Evolutionary conservation across 2,888 invertebrate species (phyloP).

Genomic region (Steinernema scapterisci): DNA sequence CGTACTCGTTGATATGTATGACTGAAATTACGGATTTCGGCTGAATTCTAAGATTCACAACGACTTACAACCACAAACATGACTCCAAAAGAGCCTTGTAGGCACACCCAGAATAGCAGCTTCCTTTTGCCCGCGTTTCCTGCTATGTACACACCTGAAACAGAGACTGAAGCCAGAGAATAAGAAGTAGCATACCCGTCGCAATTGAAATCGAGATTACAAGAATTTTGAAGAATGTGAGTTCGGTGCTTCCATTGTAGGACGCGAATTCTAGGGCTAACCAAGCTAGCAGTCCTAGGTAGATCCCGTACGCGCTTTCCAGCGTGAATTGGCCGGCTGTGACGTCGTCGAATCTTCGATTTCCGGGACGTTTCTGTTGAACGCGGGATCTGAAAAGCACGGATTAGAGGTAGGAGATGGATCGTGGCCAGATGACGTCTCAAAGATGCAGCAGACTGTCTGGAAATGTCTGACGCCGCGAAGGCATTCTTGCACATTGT

Average conservation of each 20-base stretch:
- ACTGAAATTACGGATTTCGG: not conserved
- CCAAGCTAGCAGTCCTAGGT: not conserved
- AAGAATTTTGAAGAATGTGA: not conserved
- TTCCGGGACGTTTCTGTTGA: not conserved
- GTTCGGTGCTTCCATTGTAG: not conserved
- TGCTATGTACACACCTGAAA: conserved; percentile 28
- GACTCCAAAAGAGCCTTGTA: not conserved
- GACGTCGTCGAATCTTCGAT: not conserved
- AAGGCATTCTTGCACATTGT: no score
- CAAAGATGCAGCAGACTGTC: no score
- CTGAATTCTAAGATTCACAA: not conserved
- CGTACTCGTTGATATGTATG: not conserved
- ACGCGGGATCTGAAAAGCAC: no score
- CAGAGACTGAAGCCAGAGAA: not conserved
- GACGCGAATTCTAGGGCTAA: not conserved
- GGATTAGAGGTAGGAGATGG: no score
- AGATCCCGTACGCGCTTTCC: conserved; percentile 1
- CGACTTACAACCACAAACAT: conserved; percentile 9
- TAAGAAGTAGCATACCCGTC: no score
- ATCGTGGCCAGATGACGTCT: no score
- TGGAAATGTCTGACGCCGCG: no score
- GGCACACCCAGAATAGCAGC: not conserved
- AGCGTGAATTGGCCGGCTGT: not conserved
- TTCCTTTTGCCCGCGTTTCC: conserved; percentile 1
- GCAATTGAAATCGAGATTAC: not conserved